phyloP scores from a whole-genome alignment of 2,888 invertebrate species.

The Oxystoma pomonae region DNA sequence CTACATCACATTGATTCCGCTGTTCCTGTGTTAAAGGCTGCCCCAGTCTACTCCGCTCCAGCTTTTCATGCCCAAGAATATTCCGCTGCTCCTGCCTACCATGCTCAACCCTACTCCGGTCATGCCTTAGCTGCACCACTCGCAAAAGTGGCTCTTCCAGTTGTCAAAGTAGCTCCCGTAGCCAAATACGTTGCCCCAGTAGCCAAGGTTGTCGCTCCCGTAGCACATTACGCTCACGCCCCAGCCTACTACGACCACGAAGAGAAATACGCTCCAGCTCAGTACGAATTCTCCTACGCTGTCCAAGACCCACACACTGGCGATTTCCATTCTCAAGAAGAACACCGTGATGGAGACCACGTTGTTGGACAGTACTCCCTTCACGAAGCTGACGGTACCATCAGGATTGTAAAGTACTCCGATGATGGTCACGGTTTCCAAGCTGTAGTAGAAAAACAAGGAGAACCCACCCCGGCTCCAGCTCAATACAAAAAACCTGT shows the following conservation, averaged over 20 bases:
- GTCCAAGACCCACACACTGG: slow-evolving; percentile 45
- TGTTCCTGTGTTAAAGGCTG: slow-evolving; percentile 18
- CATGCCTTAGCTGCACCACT: neutral
- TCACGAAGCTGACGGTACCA: slow-evolving; percentile 54
- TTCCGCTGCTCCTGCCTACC: slow-evolving; percentile 2
- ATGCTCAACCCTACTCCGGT: neutral
- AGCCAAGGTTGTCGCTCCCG: neutral
- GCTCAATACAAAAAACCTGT: neutral
- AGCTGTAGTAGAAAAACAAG: slow-evolving; percentile 1
- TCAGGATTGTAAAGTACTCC: slow-evolving; percentile 54
- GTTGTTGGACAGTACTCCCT: slow-evolving; percentile 55
- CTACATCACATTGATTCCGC: slow-evolving; percentile 20
- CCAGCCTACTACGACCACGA: slow-evolving; percentile 13
- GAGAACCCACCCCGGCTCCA: neutral
- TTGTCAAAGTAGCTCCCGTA: neutral
- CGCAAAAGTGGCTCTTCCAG: slow-evolving; percentile 1
- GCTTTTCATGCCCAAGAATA: slow-evolving; percentile 13
- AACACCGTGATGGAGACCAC: slow-evolving; percentile 53
- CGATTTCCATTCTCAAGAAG: slow-evolving; percentile 54
- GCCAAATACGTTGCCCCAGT: neutral
- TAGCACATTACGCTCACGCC: slow-evolving; percentile 6
- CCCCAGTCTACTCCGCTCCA: slow-evolving; percentile 10
- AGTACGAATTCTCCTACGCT: slow-evolving; percentile 6
- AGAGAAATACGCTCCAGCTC: slow-evolving; percentile 44
- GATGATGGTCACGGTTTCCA: slow-evolving; percentile 27